phyloP scores from a whole-genome alignment of 2,113 vertebrate genomes.

The Nyctibius bracteatus region DNA sequence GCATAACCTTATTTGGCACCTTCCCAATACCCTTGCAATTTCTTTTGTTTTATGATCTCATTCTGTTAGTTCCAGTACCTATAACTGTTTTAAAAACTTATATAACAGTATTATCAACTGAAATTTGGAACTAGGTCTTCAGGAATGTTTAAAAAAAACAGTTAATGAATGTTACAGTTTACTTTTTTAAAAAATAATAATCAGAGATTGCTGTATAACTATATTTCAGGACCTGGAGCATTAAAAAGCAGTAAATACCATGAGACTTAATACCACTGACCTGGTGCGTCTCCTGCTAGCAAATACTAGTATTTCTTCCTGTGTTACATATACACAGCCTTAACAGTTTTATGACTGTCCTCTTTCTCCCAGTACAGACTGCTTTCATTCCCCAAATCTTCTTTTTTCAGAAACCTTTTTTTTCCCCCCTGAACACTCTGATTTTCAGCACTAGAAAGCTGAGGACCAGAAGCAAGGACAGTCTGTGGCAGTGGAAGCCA shows the following conservation, averaged over 20 bases:
- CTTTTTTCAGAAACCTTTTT: background rate
- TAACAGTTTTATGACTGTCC: background rate
- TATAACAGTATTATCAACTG: background rate
- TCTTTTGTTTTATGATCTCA: background rate
- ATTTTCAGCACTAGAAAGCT: background rate
- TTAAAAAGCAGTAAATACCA: background rate
- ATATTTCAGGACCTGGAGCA: background rate
- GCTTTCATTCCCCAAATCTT: background rate
- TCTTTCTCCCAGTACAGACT: background rate
- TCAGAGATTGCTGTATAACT: background rate
- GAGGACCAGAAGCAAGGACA: background rate
- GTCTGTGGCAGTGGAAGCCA: background rate
- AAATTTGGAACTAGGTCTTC: background rate
- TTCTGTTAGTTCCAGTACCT: background rate
- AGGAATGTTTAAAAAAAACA: background rate
- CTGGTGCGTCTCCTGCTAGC: background rate
- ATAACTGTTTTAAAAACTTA: background rate
- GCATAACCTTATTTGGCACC: background rate
- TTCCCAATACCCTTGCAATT: background rate
- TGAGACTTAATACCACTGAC: background rate
- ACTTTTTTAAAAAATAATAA: background rate
- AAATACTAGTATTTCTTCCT: background rate
- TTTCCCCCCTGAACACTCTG: background rate
- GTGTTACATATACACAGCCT: background rate
- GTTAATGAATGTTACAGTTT: background rate